Base-by-base conservation (phyloP, 2,113 vertebrate species). In the Entomyzon cyanotis region DNA sequence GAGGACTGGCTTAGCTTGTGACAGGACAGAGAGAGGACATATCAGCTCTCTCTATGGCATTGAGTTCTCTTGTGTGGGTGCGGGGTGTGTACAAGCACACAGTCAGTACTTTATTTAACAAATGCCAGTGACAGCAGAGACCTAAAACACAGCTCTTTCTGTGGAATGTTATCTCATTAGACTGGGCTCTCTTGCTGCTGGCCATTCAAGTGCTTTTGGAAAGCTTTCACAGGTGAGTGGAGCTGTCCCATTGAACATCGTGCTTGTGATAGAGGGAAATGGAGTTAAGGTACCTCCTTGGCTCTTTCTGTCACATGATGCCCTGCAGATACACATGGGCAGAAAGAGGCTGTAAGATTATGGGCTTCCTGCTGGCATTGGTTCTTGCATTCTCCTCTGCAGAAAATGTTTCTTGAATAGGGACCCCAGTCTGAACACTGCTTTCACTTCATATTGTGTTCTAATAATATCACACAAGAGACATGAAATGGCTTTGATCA, bases 401-500 rank as follows among this genome's bases (percentile, higher is more conserved):
- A 90, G 80, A 90, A 86, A 90, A 35, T 44, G 46, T 85, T 94
- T 71, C 47, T 18, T 87, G 79, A 89, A 84, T 62, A 81, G 68
- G 64, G 46, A 65, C 76, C 83, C 75, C 65, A 84, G 33, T 84
- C 73, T 87, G 80, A 96, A 65, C 11, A 3, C 41, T 58, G 44
- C 62, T 87, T 89, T 92, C 73, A 14, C 56, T 90, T 96, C 30
- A 1, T 71, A 88, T 92, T 93, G 37, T 92, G 88, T 90, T 93
- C 95, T 94, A 96, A 95, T 95, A 94, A 93, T 95, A 96, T 68
- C 94, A 92, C 88, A 90, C 31, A 64, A 63, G 92, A 96, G 88
- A 95, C 76, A 56, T 64, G 88, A 94, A 96, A 92, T 90, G 76
- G 24, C 94, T 96, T 97, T 96, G 94, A 96, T 94, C 95, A 92